A percentile compares a stretch with the other conserved stretches of the same genome.
phyloP scores from a whole-genome alignment of 2,113 vertebrate species.

The Myodes glareolus region DNA sequence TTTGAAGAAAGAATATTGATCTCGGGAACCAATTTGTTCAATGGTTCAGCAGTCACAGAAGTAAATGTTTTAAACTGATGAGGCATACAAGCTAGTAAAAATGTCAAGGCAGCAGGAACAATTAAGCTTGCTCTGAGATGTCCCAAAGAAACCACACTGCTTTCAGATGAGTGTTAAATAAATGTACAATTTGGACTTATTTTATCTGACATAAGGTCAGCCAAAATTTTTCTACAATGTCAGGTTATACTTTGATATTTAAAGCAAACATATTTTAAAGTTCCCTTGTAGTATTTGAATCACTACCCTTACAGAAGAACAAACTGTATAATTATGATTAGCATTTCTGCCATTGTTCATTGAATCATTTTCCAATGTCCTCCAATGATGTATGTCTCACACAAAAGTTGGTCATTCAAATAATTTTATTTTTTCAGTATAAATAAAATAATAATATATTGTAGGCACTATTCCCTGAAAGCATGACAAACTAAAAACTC shows the following conservation, averaged over 20 bases:
- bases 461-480: not conserved
- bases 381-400: not conserved
- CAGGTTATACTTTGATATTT: not conserved
- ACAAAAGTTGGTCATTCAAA: not conserved
- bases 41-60: conserved; percentile 70
- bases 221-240: not conserved
- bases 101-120: conserved; percentile 61
- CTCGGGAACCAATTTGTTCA: conserved; percentile 70
- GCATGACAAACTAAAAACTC: not conserved
- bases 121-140: conserved; percentile 61
- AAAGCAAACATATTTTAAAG: not conserved
- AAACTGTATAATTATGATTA: not conserved
- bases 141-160: conserved; percentile 3
- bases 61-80: conserved; percentile 74
- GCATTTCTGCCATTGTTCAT: not conserved
- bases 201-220: not conserved
- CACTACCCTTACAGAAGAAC: not conserved
- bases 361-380: not conserved
- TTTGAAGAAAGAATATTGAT: conserved; percentile 72
- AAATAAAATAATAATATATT: not conserved
- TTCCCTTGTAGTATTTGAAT: not conserved
- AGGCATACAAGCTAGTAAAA: conserved; percentile 68
- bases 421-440: not conserved
- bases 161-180: conserved; percentile 47
- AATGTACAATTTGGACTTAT: not conserved